Conservation (phyloP, 2,888 invertebrate species). For the Plebejus anna region DNA sequence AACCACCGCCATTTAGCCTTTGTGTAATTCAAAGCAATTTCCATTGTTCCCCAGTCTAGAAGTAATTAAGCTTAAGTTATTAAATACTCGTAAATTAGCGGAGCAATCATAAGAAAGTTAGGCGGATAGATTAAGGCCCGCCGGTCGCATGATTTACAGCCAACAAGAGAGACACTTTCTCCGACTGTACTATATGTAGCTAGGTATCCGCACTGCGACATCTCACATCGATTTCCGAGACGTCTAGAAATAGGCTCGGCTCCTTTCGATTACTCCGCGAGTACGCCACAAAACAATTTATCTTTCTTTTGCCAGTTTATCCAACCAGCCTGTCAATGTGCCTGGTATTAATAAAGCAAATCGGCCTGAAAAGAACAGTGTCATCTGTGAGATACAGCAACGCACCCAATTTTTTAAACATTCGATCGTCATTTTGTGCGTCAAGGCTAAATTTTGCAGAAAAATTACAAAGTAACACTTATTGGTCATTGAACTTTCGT, state of each 20-base stretch:
- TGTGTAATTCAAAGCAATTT: not conserved
- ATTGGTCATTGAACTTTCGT: not conserved
- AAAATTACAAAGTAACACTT: not conserved
- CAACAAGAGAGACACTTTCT: conserved; percentile 50
- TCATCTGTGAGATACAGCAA: not conserved
- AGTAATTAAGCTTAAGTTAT: not conserved
- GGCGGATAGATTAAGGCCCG: conserved; percentile 41
- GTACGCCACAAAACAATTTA: not conserved
- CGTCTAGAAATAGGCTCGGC: conserved; percentile 43
- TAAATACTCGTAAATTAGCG: not conserved
- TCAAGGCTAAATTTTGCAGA: not conserved
- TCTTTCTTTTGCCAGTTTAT: not conserved
- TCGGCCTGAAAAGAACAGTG: not conserved
- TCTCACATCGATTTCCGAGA: conserved; percentile 57
- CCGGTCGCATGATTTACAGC: conserved; percentile 39
- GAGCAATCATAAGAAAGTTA: conserved; percentile 29
- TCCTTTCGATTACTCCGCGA: conserved; percentile 32
- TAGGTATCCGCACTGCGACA: conserved; percentile 70
- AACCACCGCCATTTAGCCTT: not conserved
- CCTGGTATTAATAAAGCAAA: not conserved
- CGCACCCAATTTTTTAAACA: not conserved
- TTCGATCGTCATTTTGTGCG: not conserved
- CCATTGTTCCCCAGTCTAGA: not conserved
- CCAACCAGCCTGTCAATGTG: not conserved
- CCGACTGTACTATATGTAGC: conserved; percentile 41